Evolutionary conservation across 1,140 invertebrate species (phyloP).

Genomic region (Diplogasteroides magnus): DNA sequence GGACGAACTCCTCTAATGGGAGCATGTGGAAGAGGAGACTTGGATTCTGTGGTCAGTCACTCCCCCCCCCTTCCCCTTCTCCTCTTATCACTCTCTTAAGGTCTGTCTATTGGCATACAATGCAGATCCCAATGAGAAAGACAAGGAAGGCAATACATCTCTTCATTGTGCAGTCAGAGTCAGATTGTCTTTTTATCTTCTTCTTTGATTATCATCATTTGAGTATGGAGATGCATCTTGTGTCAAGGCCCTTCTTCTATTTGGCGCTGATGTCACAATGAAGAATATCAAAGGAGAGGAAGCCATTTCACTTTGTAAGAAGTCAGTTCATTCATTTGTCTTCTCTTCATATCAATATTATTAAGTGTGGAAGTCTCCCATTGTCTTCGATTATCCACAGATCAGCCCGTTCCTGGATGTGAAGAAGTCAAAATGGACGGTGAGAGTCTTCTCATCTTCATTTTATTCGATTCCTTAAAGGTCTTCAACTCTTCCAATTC

Average conservation of each 20-base stretch:
- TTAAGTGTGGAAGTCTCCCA: not conserved
- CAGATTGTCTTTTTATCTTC: not conserved
- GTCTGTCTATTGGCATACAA: no score
- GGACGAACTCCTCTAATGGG: not conserved
- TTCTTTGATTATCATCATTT: not conserved
- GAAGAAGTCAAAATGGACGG: no score
- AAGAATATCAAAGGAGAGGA: not conserved
- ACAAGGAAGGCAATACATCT: constrained; percentile 13
- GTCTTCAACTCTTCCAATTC: no score
- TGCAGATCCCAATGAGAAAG: not conserved
- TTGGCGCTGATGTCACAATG: constrained; percentile 10
- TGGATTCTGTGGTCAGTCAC: no score
- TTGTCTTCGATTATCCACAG: not conserved
- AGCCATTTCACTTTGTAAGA: not conserved
- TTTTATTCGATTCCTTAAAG: no score
- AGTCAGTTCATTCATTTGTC: no score
- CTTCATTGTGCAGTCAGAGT: constrained; percentile 12
- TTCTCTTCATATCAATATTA: not conserved
- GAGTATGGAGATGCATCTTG: not conserved
- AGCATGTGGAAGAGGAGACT: no score
- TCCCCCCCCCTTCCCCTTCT: not conserved
- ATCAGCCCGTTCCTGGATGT: no score
- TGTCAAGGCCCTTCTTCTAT: not conserved
- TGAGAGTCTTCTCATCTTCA: no score
- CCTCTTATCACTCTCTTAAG: no score